Conservation (phyloP, 2,797 vertebrate genomes). For the Melanogrammus aeglefinus region DNA sequence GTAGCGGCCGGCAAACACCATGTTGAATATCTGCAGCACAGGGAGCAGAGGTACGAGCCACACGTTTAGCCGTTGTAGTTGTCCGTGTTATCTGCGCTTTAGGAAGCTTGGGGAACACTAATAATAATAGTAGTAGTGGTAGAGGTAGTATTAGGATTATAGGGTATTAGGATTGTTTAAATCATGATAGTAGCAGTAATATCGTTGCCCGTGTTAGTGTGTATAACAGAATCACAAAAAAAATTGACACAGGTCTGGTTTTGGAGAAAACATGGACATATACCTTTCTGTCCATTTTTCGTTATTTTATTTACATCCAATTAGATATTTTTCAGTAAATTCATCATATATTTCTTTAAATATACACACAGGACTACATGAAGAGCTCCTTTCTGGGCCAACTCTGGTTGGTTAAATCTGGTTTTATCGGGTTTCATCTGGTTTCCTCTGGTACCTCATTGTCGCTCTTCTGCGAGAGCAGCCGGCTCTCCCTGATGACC, state of each 20-base stretch:
- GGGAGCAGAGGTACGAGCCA: not conserved
- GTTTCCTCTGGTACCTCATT: slow-evolving; percentile 84
- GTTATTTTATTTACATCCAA: too few relatives aligned
- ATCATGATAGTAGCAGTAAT: not conserved
- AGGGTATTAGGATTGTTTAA: not conserved
- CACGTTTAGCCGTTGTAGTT: not conserved
- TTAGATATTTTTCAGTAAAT: not conserved
- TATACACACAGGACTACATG: too few relatives aligned
- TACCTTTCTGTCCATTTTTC: too few relatives aligned
- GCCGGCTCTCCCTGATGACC: slow-evolving; percentile 89
- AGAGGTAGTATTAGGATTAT: not conserved
- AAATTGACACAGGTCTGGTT: too few relatives aligned
- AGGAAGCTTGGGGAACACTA: not conserved
- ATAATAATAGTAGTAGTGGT: not conserved
- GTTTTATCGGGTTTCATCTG: too few relatives aligned
- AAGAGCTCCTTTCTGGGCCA: too few relatives aligned
- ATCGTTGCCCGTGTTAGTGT: not conserved
- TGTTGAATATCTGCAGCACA: slow-evolving; percentile 87
- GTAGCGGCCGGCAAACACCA: slow-evolving; percentile 92
- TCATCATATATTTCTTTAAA: not conserved
- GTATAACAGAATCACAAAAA: too few relatives aligned
- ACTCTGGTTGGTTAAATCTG: too few relatives aligned
- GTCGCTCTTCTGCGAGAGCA: slow-evolving; percentile 92
- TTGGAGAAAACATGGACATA: too few relatives aligned
- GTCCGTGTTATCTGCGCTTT: not conserved